Conservation (phyloP, 2,113 vertebrate species). For the Phalacrocorax aristotelis region DNA sequence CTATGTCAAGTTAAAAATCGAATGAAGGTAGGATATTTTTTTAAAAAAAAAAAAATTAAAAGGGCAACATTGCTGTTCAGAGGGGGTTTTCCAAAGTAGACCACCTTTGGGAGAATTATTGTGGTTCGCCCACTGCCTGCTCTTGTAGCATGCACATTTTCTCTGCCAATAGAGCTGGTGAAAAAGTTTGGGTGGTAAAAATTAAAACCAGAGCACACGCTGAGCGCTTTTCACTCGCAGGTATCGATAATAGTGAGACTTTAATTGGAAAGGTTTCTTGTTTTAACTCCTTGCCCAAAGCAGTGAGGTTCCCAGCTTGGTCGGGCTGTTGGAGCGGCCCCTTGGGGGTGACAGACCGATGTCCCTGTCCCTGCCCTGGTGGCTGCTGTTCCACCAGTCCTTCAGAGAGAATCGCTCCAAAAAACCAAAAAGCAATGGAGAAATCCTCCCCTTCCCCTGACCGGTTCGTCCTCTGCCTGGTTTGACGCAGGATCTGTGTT, state of each 20-base stretch:
- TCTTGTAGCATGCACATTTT: background rate
- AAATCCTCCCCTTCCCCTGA: background rate
- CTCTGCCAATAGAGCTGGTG: background rate
- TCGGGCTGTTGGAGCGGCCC: background rate
- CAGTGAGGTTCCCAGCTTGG: background rate
- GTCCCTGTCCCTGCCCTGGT: background rate
- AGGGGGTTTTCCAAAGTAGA: background rate
- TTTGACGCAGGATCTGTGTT: background rate
- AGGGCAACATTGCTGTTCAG: background rate
- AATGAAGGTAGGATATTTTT: background rate
- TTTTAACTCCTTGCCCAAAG: background rate
- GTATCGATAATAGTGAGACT: background rate
- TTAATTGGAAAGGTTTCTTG: background rate
- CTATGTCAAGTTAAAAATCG: background rate
- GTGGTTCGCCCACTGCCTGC: background rate
- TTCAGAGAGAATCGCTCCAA: background rate
- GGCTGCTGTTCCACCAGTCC: background rate
- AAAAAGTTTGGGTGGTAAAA: background rate
- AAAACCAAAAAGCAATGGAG: background rate
- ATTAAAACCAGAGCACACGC: background rate
- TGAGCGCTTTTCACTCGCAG: background rate
- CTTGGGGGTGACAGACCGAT: fast-evolving
- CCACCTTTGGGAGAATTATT: background rate
- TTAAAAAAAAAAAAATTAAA: background rate
- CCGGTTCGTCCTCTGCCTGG: background rate